phyloP scores from a whole-genome alignment of 2,797 vertebrate genomes.

The Sebastes kiyomatsui region DNA sequence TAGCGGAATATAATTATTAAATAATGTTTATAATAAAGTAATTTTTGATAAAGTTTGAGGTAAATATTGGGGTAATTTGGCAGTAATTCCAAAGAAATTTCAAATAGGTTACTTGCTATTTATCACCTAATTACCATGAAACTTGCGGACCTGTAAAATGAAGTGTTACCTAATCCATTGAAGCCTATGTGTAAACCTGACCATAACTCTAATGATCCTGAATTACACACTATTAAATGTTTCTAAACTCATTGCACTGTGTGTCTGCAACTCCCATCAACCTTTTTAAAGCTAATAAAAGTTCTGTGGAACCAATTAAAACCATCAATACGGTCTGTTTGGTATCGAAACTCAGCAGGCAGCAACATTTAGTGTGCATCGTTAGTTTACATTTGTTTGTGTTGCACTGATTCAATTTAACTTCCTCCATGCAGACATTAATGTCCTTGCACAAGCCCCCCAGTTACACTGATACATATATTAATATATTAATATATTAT shows the following conservation, averaged over 20 bases:
- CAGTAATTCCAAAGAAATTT: too few species aligned
- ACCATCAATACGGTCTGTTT: background rate
- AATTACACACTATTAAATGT: background rate
- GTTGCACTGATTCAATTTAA: background rate
- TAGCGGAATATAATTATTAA: too few species aligned
- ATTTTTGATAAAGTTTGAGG: too few species aligned
- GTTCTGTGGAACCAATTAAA: background rate
- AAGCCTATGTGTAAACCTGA: background rate
- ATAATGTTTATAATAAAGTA: too few species aligned
- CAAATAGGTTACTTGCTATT: too few species aligned
- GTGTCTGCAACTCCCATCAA: background rate
- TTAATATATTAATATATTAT: constrained; percentile 4
- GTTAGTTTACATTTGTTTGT: constrained; percentile 1
- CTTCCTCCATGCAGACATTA: background rate
- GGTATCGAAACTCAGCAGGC: background rate
- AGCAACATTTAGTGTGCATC: background rate
- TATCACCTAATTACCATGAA: too few species aligned
- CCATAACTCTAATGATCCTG: background rate
- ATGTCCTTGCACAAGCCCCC: background rate
- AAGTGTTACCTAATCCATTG: background rate
- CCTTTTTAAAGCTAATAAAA: background rate
- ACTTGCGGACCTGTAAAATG: too few species aligned
- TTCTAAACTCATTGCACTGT: background rate
- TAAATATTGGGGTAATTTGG: too few species aligned
- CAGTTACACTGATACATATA: background rate